These are phyloP conservation scores for Aleadryas rufinucha DNA, from an alignment of 2,113 vertebrate genomes.

Conservation along the genomic window DNA sequence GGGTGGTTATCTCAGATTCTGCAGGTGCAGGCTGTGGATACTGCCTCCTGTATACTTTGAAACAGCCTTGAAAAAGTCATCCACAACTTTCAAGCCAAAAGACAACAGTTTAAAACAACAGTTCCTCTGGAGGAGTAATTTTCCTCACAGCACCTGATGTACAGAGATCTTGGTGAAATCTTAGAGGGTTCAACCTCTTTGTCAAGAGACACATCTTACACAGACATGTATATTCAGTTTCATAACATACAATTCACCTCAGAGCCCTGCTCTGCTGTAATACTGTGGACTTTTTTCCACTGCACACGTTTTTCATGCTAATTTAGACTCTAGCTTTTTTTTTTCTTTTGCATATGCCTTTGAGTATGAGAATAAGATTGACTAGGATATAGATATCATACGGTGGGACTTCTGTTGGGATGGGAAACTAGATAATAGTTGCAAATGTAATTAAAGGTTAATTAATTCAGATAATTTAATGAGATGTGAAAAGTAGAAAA, in stretches of 20 bases:
- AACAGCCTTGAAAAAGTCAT: background rate
- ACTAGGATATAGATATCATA: conserved; percentile 18
- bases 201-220: background rate
- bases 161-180: background rate
- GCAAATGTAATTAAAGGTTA: conserved; percentile 40
- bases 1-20: background rate
- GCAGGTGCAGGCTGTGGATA: background rate
- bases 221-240: background rate
- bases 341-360: background rate
- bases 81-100: background rate
- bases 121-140: background rate
- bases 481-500: background rate
- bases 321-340: background rate
- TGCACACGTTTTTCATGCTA: background rate
- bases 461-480: conserved; percentile 43
- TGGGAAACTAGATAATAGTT: background rate
- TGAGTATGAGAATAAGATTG: background rate
- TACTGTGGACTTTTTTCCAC: background rate
- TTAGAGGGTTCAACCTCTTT: background rate
- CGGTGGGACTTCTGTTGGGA: conserved; percentile 32
- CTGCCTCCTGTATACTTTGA: background rate
- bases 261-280: background rate
- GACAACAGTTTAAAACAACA: background rate
- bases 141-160: background rate
- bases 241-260: background rate